These are phyloP conservation scores for Sarcophaga subvicina DNA, from an alignment of 2,888 invertebrate species.

Conservation along the genomic window DNA sequence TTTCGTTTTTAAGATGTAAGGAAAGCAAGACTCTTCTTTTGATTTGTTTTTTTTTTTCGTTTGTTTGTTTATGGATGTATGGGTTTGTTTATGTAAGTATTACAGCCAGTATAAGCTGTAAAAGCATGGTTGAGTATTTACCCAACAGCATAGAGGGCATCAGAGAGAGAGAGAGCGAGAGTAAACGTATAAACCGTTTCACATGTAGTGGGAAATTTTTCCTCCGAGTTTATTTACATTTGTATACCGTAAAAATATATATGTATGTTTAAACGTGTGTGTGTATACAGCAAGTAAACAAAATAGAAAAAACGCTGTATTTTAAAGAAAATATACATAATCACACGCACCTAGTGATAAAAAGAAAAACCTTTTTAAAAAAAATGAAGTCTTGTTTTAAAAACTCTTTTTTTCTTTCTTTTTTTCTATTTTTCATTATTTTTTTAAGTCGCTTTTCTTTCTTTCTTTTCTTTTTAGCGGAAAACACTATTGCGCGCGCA, in stretches of 20 bases:
- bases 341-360: too few relatives aligned
- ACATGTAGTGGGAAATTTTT: background rate
- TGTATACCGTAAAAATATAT: too few relatives aligned
- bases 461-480: too few relatives aligned
- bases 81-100: background rate
- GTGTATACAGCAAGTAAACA: background rate
- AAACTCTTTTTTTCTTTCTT: background rate
- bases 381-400: background rate
- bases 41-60: slow-evolving; percentile 3
- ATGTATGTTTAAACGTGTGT: slow-evolving; percentile 2
- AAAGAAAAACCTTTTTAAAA: background rate
- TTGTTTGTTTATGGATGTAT: background rate
- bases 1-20: background rate
- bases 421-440: background rate
- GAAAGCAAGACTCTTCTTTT: background rate
- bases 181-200: too few relatives aligned
- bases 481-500: background rate
- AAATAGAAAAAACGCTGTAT: background rate
- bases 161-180: background rate
- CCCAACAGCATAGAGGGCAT: background rate
- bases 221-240: too few relatives aligned
- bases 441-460: background rate
- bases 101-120: slow-evolving; percentile 9
- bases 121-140: background rate
- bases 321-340: too few relatives aligned